phyloP scores from a whole-genome alignment of 2,113 vertebrate genomes.

The Cephalopholis sonnerati region DNA sequence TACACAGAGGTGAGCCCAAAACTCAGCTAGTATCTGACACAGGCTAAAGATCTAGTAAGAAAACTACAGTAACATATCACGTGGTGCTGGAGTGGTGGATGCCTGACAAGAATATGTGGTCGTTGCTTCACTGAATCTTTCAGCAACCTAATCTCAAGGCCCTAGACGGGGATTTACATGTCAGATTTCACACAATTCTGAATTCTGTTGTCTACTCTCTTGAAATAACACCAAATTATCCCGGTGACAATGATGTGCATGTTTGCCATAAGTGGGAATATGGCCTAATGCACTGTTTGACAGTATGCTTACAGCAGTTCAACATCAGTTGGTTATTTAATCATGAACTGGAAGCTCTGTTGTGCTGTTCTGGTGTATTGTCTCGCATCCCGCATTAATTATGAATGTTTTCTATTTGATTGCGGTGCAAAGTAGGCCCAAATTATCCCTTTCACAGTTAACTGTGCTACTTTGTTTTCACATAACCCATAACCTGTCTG shows the following conservation, averaged over 20 bases:
- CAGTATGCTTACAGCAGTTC: constrained; percentile 29
- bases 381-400: constrained; percentile 55
- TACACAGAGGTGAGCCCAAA: constrained; percentile 88
- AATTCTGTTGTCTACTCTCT: constrained; percentile 2
- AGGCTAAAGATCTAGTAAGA: constrained; percentile 44
- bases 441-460: constrained; percentile 57
- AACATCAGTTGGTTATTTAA: constrained; percentile 50
- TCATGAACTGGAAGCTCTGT: constrained; percentile 40
- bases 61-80: constrained; percentile 39
- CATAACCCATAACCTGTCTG: constrained; percentile 68
- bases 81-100: constrained; percentile 2
- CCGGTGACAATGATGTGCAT: neutral
- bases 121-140: constrained; percentile 24
- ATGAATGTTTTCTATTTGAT: constrained; percentile 59
- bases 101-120: constrained; percentile 27
- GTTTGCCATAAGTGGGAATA: constrained; percentile 3
- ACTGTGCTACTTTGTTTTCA: constrained; percentile 70
- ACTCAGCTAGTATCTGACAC: constrained; percentile 53
- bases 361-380: constrained; percentile 36
- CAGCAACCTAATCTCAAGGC: constrained; percentile 4
- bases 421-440: constrained; percentile 45
- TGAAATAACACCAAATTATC: constrained; percentile 11
- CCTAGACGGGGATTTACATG: neutral
- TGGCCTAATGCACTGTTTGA: constrained; percentile 12
- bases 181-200: constrained; percentile 16